Evolutionary conservation across 2,888 invertebrate genomes (phyloP).

Genomic region (Leptarthrus brevirostris): DNA sequence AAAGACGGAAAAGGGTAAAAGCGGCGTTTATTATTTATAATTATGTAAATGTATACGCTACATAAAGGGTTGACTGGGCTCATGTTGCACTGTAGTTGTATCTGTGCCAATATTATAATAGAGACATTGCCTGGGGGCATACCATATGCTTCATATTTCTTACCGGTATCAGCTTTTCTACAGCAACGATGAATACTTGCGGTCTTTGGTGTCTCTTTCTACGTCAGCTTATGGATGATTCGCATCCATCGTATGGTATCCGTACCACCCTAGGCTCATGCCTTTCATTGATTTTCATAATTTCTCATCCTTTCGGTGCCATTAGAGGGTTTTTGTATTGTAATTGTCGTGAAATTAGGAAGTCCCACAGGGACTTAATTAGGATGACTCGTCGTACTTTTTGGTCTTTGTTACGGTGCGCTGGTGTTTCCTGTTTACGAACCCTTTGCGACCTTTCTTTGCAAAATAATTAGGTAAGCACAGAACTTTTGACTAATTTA

Average conservation of each 20-base stretch:
- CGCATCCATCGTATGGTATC: background rate
- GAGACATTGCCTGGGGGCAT: constrained; percentile 21
- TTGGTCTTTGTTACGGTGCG: constrained; percentile 11
- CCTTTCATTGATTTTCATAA: constrained; percentile 40
- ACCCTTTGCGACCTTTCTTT: constrained; percentile 39
- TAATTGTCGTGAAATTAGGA: constrained; percentile 49
- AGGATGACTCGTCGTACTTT: constrained; percentile 47
- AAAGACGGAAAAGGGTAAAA: constrained; percentile 28
- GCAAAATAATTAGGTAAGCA: constrained; percentile 40
- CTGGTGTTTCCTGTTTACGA: background rate
- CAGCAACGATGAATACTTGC: constrained; percentile 20
- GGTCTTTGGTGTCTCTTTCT: constrained; percentile 19
- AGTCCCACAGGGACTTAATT: constrained; percentile 46
- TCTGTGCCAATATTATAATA: background rate
- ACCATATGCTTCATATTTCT: constrained; percentile 36
- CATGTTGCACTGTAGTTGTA: constrained; percentile 4
- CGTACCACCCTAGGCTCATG: background rate
- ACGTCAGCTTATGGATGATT: constrained; percentile 22
- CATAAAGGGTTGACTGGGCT: constrained; percentile 41
- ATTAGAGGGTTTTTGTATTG: constrained; percentile 36
- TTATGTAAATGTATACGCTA: constrained; percentile 43
- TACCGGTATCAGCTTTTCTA: constrained; percentile 24
- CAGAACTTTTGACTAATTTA: constrained; percentile 43
- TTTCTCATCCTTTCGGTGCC: constrained; percentile 31
- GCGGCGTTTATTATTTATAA: constrained; percentile 46